These are phyloP conservation scores for Mercenaria mercenaria DNA, from an alignment of 1,140 invertebrate species.

Conservation along the genomic window DNA sequence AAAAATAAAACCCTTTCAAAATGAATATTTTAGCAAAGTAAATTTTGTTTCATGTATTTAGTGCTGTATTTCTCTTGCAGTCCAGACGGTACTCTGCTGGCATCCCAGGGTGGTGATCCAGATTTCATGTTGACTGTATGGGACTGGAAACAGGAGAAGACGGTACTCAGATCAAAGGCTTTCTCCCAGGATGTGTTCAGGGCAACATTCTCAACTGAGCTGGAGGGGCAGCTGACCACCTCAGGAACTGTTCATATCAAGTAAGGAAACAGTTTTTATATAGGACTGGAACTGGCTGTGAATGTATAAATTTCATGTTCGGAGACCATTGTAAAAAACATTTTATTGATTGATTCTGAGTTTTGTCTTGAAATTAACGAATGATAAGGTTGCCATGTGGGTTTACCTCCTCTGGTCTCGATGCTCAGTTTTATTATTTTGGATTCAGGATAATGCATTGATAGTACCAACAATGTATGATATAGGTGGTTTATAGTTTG, in stretches of 20 bases:
- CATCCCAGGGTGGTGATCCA: slow-evolving; percentile 93
- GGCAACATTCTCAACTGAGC: slow-evolving; percentile 92
- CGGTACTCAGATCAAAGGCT: slow-evolving; percentile 92
- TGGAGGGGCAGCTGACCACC: slow-evolving; percentile 92
- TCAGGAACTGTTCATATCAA: slow-evolving; percentile 93
- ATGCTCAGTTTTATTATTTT: too few species aligned
- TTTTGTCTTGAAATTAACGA: neutral
- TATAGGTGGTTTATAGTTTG: too few species aligned
- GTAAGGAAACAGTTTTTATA: slow-evolving; percentile 77
- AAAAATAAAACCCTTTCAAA: too few species aligned
- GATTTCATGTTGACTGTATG: slow-evolving; percentile 95
- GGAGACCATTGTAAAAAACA: neutral
- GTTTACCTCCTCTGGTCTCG: too few species aligned
- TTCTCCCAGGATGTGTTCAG: slow-evolving; percentile 92
- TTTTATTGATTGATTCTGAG: neutral
- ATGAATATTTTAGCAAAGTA: too few species aligned
- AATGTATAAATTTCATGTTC: neutral
- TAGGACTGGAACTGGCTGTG: too few species aligned
- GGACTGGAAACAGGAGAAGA: slow-evolving; percentile 92
- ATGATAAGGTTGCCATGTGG: neutral
- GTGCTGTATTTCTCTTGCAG: slow-evolving; percentile 85
- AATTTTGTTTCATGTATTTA: too few species aligned
- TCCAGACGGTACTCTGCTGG: slow-evolving; percentile 92
- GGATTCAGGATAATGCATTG: too few species aligned
- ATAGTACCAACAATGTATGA: too few species aligned